phyloP scores from a whole-genome alignment of 2,113 vertebrate species.

The Pangasianodon hypophthalmus region DNA sequence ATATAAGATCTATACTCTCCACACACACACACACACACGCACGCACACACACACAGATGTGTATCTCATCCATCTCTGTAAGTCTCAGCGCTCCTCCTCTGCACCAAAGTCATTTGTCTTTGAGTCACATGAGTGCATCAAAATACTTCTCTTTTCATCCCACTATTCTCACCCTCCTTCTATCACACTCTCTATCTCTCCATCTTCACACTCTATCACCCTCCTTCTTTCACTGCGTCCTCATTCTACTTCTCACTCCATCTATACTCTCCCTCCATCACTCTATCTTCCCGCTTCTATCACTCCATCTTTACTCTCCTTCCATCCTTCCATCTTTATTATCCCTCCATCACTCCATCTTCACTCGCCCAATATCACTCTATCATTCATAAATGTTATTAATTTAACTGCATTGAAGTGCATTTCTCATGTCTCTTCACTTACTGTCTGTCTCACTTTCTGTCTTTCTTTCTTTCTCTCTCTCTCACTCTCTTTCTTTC shows the following conservation, averaged over 20 bases:
- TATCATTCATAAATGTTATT: neutral
- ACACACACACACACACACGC: slow-evolving; percentile 39
- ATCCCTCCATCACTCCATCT: neutral
- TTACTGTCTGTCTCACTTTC: slow-evolving; percentile 19
- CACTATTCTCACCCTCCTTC: neutral
- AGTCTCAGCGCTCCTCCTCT: slow-evolving; percentile 36
- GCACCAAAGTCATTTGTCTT: slow-evolving; percentile 33
- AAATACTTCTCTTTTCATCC: slow-evolving; percentile 22
- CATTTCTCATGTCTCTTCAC: neutral
- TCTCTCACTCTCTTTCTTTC: slow-evolving; percentile 38
- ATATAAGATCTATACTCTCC: slow-evolving; percentile 19
- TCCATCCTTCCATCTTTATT: neutral
- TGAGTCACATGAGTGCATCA: neutral
- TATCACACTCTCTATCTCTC: neutral
- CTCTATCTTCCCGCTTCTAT: neutral
- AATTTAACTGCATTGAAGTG: neutral
- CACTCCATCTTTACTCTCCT: neutral
- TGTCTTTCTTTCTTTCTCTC: slow-evolving; percentile 10
- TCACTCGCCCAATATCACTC: neutral
- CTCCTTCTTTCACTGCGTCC: neutral
- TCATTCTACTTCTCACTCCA: too few species aligned
- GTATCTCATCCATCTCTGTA: slow-evolving; percentile 28
- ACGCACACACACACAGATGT: slow-evolving; percentile 27
- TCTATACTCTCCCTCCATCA: neutral
- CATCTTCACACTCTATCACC: neutral